Conservation (phyloP, 2,113 vertebrate species). For the Puntigrus tetrazona region DNA sequence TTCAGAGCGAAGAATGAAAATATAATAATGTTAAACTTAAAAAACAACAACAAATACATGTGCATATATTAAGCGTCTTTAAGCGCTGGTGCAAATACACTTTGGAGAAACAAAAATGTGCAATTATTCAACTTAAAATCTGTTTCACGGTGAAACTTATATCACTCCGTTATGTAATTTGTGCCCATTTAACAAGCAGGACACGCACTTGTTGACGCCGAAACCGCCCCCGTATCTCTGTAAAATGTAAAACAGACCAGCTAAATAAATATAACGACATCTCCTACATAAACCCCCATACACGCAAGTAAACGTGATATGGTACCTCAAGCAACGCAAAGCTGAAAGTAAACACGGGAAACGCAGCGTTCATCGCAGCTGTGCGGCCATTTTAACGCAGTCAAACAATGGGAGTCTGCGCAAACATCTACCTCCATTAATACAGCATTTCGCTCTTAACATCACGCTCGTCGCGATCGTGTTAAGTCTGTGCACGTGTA, state of each 20-base stretch:
- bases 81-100: neutral
- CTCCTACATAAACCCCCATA: neutral
- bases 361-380: neutral
- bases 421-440: neutral
- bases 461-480: neutral
- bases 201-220: neutral
- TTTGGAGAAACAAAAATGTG: neutral
- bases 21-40: no score
- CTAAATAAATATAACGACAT: neutral
- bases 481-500: neutral
- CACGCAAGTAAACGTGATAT: neutral
- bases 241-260: neutral
- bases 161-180: neutral
- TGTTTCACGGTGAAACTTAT: neutral
- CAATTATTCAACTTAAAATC: neutral
- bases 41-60: no score
- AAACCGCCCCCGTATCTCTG: neutral
- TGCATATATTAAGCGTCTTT: no score
- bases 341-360: neutral
- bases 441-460: neutral
- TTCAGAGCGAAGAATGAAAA: no score
- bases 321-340: neutral
- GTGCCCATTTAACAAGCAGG: neutral
- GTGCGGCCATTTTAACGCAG: constrained; percentile 32
- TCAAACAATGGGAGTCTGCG: neutral